A percentile compares a stretch with the other conserved stretches of the same genome.
phyloP scores from a whole-genome alignment of 2,888 invertebrate species.

The Agonopterix heracliana region DNA sequence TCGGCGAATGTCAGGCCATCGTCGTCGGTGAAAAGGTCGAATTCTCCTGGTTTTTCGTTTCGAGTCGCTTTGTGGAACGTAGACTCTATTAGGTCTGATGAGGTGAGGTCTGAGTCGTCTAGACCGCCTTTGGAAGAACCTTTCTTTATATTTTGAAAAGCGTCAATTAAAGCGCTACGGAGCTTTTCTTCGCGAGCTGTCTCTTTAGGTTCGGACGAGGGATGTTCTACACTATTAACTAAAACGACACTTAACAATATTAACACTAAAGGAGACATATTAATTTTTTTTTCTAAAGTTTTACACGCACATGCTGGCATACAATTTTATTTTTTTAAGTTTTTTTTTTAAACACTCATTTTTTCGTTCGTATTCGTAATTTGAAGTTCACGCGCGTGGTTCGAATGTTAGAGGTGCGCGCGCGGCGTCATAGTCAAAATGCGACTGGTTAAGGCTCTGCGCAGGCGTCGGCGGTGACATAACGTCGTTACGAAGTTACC shows the following conservation, averaged over 20 bases:
- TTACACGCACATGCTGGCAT: slow-evolving; percentile 47
- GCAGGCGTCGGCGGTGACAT: slow-evolving; percentile 50
- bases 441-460: slow-evolving; percentile 40
- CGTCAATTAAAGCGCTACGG: slow-evolving; percentile 61
- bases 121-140: slow-evolving; percentile 55
- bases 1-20: slow-evolving; percentile 62
- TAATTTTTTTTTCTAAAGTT: slow-evolving; percentile 24
- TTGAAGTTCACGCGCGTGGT: slow-evolving; percentile 14
- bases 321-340: neutral
- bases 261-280: slow-evolving; percentile 56
- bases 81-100: slow-evolving; percentile 55
- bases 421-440: slow-evolving; percentile 58
- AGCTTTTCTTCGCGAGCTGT: slow-evolving; percentile 61
- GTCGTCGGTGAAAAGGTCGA: slow-evolving; percentile 58
- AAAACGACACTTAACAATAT: slow-evolving; percentile 49
- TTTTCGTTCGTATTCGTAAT: slow-evolving; percentile 20
- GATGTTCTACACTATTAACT: slow-evolving; percentile 41
- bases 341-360: slow-evolving; percentile 4
- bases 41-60: slow-evolving; percentile 42
- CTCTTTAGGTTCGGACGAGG: slow-evolving; percentile 39
- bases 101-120: slow-evolving; percentile 43
- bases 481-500: slow-evolving; percentile 56
- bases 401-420: slow-evolving; percentile 38
- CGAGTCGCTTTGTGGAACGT: slow-evolving; percentile 25
- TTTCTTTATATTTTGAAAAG: slow-evolving; percentile 67